These are phyloP conservation scores for Nannoperca obscura DNA, from an alignment of 2,797 vertebrate genomes.

Conservation along the genomic window DNA sequence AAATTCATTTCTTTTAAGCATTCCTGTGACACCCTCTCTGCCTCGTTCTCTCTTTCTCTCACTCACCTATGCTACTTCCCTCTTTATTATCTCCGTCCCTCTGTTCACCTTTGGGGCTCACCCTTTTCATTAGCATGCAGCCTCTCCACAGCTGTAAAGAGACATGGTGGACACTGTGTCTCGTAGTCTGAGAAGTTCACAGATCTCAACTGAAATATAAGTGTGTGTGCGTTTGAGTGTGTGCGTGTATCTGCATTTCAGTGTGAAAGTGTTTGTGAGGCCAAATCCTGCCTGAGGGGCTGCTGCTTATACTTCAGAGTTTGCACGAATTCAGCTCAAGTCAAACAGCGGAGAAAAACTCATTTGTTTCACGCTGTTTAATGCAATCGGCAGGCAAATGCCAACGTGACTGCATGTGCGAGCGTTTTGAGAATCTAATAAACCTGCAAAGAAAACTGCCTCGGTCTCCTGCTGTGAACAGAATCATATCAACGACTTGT, in stretches of 20 bases:
- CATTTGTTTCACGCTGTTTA: conserved; percentile 70
- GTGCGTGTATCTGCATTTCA: neutral
- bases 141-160: conserved; percentile 20
- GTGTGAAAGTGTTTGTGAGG: conserved; percentile 17
- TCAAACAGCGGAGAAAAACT: conserved; percentile 52
- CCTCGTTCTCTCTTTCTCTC: conserved; percentile 8
- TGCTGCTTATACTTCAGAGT: conserved; percentile 43
- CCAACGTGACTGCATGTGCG: conserved; percentile 21
- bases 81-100: conserved; percentile 33
- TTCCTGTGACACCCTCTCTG: conserved; percentile 27
- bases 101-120: conserved; percentile 43
- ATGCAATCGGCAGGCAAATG: conserved; percentile 55
- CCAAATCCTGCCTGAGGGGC: conserved; percentile 46
- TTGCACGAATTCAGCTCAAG: conserved; percentile 39
- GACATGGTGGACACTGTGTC: conserved; percentile 13
- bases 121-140: conserved; percentile 47
- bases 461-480: conserved; percentile 38
- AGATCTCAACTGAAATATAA: conserved; percentile 20
- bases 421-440: conserved; percentile 50
- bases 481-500: conserved; percentile 24
- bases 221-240: neutral
- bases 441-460: conserved; percentile 47
- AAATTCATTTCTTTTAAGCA: conserved; percentile 32
- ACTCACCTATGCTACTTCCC: conserved; percentile 12
- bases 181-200: conserved; percentile 20